phyloP scores from a whole-genome alignment of 2,797 vertebrate species.

The Myotis planiceps region DNA sequence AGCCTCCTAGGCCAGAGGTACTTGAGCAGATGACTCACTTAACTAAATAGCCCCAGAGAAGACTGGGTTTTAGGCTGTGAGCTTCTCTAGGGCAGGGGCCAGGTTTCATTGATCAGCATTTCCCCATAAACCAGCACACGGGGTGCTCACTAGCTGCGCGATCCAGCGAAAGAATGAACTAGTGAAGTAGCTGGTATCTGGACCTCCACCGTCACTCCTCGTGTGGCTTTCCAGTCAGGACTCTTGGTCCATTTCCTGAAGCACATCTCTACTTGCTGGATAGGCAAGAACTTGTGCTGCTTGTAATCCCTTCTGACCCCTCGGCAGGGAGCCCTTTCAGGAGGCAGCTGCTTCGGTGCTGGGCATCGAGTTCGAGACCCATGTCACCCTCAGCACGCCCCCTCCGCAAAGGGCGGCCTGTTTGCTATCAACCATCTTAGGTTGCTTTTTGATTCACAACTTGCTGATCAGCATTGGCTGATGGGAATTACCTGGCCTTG shows the following conservation, averaged over 20 bases:
- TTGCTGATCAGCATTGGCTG: neutral
- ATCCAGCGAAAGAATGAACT: neutral
- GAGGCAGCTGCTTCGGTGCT: neutral
- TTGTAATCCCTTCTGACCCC: neutral
- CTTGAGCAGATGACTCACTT: neutral
- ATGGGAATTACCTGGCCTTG: neutral
- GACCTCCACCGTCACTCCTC: neutral
- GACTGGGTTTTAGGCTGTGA: neutral
- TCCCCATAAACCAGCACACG: neutral
- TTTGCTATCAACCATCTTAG: neutral
- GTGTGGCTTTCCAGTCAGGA: neutral
- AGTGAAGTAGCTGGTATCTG: too few relatives aligned
- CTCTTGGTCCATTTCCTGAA: neutral
- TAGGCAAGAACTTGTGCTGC: neutral
- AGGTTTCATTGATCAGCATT: neutral
- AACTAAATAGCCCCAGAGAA: neutral
- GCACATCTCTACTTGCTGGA: neutral
- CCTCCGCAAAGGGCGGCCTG: neutral
- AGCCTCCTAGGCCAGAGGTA: neutral
- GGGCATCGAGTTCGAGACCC: accelerated
- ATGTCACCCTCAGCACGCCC: neutral
- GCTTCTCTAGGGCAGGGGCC: neutral
- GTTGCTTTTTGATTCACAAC: neutral
- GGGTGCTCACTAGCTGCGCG: neutral
- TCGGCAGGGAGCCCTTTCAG: neutral